Evolutionary conservation across 1,140 invertebrate genomes (phyloP).

Genomic region (Eumeta japonica): DNA sequence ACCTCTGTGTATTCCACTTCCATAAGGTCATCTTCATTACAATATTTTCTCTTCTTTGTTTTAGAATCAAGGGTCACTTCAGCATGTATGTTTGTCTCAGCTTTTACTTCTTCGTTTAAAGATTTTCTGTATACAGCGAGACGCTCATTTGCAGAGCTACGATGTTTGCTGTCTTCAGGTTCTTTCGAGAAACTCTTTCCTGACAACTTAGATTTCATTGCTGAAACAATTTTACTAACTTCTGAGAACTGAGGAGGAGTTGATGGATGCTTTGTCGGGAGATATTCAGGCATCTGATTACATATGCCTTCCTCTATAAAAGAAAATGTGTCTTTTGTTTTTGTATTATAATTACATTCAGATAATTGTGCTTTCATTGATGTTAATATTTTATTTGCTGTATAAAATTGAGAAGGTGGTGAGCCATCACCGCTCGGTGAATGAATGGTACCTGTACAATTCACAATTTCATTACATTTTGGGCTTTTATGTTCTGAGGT

Average conservation of each 20-base stretch:
- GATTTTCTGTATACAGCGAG: no score
- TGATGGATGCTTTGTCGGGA: conserved; percentile 36
- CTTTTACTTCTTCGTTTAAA: no score
- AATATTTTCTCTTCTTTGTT: no score
- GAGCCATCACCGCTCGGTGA: conserved; percentile 36
- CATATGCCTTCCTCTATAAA: conserved; percentile 46
- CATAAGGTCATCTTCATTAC: conserved; percentile 35
- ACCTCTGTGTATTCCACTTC: conserved; percentile 38
- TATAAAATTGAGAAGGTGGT: conserved; percentile 46
- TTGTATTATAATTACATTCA: conserved; percentile 32
- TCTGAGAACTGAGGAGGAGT: conserved; percentile 48
- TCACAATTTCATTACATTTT: conserved; percentile 26
- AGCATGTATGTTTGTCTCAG: no score
- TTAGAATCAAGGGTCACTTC: no score
- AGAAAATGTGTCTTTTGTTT: conserved; percentile 44
- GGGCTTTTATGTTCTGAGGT: conserved; percentile 27
- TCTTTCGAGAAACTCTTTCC: conserved; percentile 25
- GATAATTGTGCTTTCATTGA: conserved; percentile 48
- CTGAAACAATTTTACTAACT: conserved; percentile 41
- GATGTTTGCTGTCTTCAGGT: no score
- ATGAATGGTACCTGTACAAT: conserved; percentile 18
- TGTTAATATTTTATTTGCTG: conserved; percentile 48
- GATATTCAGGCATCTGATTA: conserved; percentile 38
- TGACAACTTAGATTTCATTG: conserved; percentile 41
- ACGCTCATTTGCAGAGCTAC: no score